Evolutionary conservation across 1,140 invertebrate genomes (phyloP).

Genomic region (Caerostris darwini): DNA sequence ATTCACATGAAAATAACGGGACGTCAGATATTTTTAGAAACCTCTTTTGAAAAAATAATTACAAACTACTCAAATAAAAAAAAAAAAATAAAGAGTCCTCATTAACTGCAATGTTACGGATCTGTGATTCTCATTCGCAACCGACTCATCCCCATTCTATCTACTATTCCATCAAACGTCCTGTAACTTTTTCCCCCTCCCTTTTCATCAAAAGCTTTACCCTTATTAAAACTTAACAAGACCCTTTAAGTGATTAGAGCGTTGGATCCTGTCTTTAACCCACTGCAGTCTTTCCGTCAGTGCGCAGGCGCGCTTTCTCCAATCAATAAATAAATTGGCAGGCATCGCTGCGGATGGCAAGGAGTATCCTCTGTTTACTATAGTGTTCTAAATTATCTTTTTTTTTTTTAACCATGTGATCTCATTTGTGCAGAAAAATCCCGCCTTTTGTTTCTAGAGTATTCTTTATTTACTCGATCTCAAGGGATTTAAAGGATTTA

Average conservation of each 20-base stretch:
- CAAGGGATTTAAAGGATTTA: not conserved
- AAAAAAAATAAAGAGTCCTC: not conserved
- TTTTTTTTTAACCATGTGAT: slow-evolving; percentile 63
- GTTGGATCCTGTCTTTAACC: slow-evolving; percentile 17
- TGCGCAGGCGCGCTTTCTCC: slow-evolving; percentile 64
- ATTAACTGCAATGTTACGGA: not conserved
- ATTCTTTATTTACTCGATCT: slow-evolving; percentile 40
- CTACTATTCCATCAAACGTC: not conserved
- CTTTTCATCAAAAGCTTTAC: not conserved
- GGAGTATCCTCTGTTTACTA: slow-evolving; percentile 31
- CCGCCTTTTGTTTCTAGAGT: slow-evolving; percentile 56
- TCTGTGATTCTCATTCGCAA: not conserved
- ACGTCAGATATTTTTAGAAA: too few species aligned
- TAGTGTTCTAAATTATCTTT: slow-evolving; percentile 41
- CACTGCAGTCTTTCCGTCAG: slow-evolving; percentile 42
- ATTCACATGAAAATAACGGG: too few species aligned
- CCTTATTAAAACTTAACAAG: slow-evolving; percentile 5
- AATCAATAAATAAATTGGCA: slow-evolving; percentile 76
- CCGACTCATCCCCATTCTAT: not conserved
- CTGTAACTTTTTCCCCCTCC: not conserved
- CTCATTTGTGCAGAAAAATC: not conserved
- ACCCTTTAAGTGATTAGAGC: not conserved
- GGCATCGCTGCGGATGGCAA: slow-evolving; percentile 61
- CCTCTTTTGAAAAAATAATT: too few species aligned
- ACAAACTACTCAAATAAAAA: not conserved